Conservation (phyloP, 2,888 invertebrate genomes). For the Pollenia griseotomentosa region DNA sequence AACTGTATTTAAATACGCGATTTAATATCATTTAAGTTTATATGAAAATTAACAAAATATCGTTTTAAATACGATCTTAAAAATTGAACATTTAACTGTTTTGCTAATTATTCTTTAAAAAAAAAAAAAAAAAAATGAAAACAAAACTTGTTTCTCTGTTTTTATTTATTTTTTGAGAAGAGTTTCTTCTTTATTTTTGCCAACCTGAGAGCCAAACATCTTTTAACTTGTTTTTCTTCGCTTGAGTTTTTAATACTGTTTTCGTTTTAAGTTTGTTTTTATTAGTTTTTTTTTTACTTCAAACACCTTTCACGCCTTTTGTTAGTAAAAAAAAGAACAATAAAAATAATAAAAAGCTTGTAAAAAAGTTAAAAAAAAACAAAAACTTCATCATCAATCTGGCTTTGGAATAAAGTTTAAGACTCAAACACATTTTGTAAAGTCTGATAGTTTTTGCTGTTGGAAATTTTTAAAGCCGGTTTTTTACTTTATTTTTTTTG, state of each 20-base stretch:
- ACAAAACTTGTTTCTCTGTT: neutral
- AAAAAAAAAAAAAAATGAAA: neutral
- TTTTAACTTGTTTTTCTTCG: constrained; percentile 53
- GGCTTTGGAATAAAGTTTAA: constrained; percentile 37
- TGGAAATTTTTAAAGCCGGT: constrained; percentile 64
- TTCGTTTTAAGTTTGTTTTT: neutral
- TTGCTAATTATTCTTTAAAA: neutral
- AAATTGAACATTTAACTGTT: too few relatives aligned
- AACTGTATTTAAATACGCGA: too few relatives aligned
- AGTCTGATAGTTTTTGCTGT: constrained; percentile 26
- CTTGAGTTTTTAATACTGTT: constrained; percentile 36
- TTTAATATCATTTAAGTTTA: too few relatives aligned
- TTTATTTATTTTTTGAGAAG: neutral
- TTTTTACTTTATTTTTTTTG: constrained; percentile 27
- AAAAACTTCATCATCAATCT: constrained; percentile 59
- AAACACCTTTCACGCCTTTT: constrained; percentile 70
- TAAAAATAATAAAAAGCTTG: neutral
- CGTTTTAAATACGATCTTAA: too few relatives aligned
- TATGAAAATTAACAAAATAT: too few relatives aligned
- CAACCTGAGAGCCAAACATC: neutral
- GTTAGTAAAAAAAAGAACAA: neutral
- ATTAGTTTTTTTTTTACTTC: neutral
- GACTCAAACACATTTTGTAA: constrained; percentile 49
- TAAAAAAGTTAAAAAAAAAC: constrained; percentile 1
- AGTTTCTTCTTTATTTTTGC: constrained; percentile 10